These are phyloP conservation scores for Apteryx owenii DNA, from an alignment of 2,113 vertebrate genomes.

Conservation along the genomic window DNA sequence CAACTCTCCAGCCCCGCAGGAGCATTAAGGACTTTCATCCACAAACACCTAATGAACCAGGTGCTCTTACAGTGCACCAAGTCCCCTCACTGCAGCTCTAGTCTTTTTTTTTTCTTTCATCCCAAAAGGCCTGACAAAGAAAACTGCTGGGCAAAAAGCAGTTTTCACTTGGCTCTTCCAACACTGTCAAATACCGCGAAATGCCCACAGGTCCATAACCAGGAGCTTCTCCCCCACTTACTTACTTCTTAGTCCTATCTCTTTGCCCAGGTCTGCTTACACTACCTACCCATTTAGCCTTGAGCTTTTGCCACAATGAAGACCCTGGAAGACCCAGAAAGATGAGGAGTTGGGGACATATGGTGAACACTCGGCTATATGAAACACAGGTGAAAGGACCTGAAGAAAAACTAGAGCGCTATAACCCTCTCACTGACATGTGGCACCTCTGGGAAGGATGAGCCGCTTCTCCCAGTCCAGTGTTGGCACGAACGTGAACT, in stretches of 20 bases:
- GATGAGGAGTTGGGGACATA: not conserved
- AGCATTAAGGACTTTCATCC: not conserved
- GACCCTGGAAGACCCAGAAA: not conserved
- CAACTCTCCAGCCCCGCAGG: not conserved
- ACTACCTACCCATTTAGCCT: not conserved
- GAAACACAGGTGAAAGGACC: not conserved
- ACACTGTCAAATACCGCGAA: not conserved
- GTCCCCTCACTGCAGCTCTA: not conserved
- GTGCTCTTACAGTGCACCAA: not conserved
- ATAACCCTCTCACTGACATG: fast-evolving
- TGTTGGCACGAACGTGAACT: not conserved
- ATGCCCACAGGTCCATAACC: fast-evolving
- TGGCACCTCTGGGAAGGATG: not conserved
- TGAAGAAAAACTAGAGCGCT: not conserved
- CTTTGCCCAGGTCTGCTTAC: not conserved
- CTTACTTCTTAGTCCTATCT: not conserved
- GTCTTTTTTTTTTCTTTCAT: not conserved
- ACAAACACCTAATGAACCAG: not conserved
- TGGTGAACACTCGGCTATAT: not conserved
- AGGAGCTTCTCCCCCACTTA: not conserved
- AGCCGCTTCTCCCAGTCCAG: not conserved
- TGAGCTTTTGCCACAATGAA: not conserved
- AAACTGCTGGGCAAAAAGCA: not conserved
- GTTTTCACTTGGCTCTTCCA: not conserved
- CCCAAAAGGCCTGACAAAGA: not conserved